Conservation (phyloP, 2,113 vertebrate genomes). For the Girardinichthys multiradiatus region DNA sequence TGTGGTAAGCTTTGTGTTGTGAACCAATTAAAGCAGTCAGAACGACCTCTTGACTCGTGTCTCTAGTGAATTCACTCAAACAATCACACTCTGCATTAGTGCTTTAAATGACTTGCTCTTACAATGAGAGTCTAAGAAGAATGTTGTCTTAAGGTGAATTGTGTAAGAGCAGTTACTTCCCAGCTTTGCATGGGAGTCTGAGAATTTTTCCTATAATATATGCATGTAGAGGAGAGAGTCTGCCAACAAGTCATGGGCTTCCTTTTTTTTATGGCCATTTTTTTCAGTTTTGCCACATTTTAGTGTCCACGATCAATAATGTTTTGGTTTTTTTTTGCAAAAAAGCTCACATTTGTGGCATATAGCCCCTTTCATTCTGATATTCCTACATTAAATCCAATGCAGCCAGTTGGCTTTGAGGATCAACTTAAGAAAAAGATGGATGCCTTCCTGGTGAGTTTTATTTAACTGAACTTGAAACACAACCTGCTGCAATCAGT, state of each 20-base stretch:
- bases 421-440: too few relatives aligned
- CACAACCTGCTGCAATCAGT: too few relatives aligned
- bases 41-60: constrained; percentile 68
- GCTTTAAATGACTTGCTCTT: constrained; percentile 46
- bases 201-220: too few relatives aligned
- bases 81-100: constrained; percentile 53
- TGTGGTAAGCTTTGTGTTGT: constrained; percentile 26
- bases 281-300: neutral
- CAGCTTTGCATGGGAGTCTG: neutral
- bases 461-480: too few relatives aligned
- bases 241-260: neutral
- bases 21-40: constrained; percentile 64
- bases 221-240: too few relatives aligned
- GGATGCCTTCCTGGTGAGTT: too few relatives aligned
- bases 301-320: too few relatives aligned
- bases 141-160: neutral
- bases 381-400: too few relatives aligned
- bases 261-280: neutral
- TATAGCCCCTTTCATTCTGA: too few relatives aligned
- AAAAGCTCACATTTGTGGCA: too few relatives aligned
- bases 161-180: neutral
- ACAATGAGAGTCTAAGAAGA: constrained; percentile 2
- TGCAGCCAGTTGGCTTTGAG: too few relatives aligned
- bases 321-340: too few relatives aligned
- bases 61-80: constrained; percentile 60